A percentile compares a stretch with the other conserved stretches of the same genome.
These are phyloP conservation scores for Panagrolaimus sp. DNA, from an alignment of 1,140 invertebrate genomes.

Conservation along the genomic window DNA sequence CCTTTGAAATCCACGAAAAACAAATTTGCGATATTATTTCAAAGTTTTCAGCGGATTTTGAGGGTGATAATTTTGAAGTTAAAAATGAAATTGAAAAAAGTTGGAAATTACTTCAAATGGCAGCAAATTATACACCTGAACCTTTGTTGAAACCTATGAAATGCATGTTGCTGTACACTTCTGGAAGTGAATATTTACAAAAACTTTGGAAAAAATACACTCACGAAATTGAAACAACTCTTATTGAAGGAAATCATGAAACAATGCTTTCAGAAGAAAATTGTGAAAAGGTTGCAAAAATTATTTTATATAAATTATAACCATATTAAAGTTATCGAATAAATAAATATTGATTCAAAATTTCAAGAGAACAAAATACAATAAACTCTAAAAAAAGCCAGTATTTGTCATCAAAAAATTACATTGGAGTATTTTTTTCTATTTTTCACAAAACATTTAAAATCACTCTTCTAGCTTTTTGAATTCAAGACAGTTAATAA, in stretches of 20 bases:
- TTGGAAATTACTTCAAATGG: conserved; percentile 14
- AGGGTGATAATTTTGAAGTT: too few relatives aligned
- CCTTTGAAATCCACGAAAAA: not conserved
- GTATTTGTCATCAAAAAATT: too few relatives aligned
- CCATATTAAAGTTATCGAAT: too few relatives aligned
- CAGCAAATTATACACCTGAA: not conserved
- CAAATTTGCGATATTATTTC: not conserved
- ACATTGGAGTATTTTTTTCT: too few relatives aligned
- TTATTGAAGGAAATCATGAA: not conserved
- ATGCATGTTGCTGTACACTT: not conserved
- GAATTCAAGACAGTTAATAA: too few relatives aligned
- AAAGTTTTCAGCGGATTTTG: not conserved
- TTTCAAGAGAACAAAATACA: too few relatives aligned
- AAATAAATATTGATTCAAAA: too few relatives aligned
- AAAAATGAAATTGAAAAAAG: not conserved
- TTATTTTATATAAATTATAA: too few relatives aligned
- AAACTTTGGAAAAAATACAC: not conserved
- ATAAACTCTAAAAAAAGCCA: too few relatives aligned
- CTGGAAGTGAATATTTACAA: not conserved
- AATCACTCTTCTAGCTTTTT: too few relatives aligned
- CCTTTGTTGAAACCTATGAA: not conserved
- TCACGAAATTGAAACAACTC: not conserved
- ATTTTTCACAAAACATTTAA: too few relatives aligned
- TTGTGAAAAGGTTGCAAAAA: too few relatives aligned
- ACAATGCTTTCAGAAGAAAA: not conserved